Evolutionary conservation across 2,888 invertebrate species (phyloP), one percentile per base, ranked within the genome.

Genomic region (Deilephila porcellus): DNA sequence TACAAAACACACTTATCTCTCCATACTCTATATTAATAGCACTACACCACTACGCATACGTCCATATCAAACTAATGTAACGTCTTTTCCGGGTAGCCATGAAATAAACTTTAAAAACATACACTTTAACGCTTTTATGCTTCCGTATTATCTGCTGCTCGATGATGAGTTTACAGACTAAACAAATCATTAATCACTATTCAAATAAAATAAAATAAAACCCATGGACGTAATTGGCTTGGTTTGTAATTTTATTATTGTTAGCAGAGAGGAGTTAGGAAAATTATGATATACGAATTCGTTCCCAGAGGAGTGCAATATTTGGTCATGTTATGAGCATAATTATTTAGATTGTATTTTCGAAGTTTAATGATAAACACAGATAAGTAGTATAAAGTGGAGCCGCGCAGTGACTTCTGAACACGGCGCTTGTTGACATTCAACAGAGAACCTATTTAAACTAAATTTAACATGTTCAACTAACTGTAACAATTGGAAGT

Each of bases 401-500:
- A 64, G 70, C 70, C 73, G 71, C 45, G 11, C 32, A 53, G 20
- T 8, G 60, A 52, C 62, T 25, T 56, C 63, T 63, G 63, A 74
- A 74, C 34, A 71, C 34, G 73, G 73, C 56, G 60, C 63, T 74
- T 63, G 73, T 77, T 77, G 76, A 76, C 77, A 71, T 78, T 77
- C 71, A 63, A 74, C 74, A 71, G 76, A 73, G 75, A 76, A 76
- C 74, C 74, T 77, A 76, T 76, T 76, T 79, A 76, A 76, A 75
- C 71, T 60, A 62, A 73, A 73, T 76, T 74, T 72, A 74, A 77
- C 56, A 76, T 73, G 78, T 78, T 72, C 75, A 75, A 77, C 63
- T 76, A 76, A 78, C 78, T 79, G 77, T 77, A 77, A 78, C 78
- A 79, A 81, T 79, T 78, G 79, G 75, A 74, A 71, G 76, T 75